phyloP scores from a whole-genome alignment of 53 echinoderm and acorn worm species.

The Patiria pectinifera region DNA sequence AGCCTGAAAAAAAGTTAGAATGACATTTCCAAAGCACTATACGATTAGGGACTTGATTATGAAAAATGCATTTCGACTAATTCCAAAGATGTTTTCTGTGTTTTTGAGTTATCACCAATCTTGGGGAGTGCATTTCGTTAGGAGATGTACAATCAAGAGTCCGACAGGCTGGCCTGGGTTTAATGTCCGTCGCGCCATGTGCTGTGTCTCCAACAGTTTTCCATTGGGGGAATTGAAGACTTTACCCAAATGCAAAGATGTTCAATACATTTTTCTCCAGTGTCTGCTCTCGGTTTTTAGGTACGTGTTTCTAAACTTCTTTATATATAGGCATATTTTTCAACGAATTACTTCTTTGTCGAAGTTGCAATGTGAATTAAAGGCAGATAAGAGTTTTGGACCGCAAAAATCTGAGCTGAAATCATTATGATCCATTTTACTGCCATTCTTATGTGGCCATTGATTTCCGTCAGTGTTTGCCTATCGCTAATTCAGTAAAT shows the following conservation, averaged over 20 bases:
- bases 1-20: too few species aligned
- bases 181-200: not conserved
- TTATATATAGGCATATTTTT: too few species aligned
- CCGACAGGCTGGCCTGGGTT: not conserved
- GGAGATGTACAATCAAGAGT: not conserved
- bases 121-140: not conserved
- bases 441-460: not conserved
- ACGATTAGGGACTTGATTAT: not conserved
- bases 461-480: constrained; percentile 29
- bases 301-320: too few species aligned
- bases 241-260: not conserved
- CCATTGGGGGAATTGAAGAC: not conserved
- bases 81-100: not conserved
- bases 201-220: not conserved
- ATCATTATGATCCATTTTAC: not conserved
- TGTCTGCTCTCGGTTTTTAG: too few species aligned
- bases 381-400: not conserved
- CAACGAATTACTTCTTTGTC: too few species aligned
- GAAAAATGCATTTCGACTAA: not conserved
- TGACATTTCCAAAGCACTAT: not conserved
- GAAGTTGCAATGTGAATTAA: too few species aligned
- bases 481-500: constrained; percentile 15
- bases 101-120: not conserved
- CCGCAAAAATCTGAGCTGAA: not conserved
- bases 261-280: not conserved